Percentiles rank a stretch among this genome's conserved stretches.
These are phyloP conservation scores for Zingel zingel DNA, from an alignment of 2,113 vertebrate species.

Conservation along the genomic window DNA sequence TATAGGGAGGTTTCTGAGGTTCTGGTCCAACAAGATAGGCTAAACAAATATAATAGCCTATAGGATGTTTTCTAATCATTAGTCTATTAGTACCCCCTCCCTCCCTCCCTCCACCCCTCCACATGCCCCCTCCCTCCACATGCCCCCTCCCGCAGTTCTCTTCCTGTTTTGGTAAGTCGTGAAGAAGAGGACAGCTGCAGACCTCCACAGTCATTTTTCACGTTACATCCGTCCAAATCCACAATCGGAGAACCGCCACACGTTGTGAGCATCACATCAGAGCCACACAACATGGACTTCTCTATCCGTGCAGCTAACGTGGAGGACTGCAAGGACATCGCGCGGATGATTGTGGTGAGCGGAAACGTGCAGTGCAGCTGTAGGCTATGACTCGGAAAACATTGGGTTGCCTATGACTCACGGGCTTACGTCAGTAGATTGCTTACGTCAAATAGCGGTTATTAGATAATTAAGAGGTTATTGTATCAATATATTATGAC, in stretches of 20 bases:
- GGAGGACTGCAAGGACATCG: slow-evolving; percentile 85
- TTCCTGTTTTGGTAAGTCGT: neutral
- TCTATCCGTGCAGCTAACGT: slow-evolving; percentile 77
- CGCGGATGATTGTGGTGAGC: slow-evolving; percentile 83
- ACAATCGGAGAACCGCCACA: neutral
- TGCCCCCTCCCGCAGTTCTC: neutral
- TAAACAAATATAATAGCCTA: too few species aligned
- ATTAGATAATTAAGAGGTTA: slow-evolving; percentile 1
- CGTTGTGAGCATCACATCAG: neutral
- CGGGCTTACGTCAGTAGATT: slow-evolving; percentile 3
- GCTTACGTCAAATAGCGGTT: neutral
- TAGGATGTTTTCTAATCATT: too few species aligned
- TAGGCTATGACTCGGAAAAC: neutral
- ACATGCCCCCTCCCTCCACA: too few species aligned
- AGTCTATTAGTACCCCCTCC: too few species aligned
- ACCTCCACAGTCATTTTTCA: neutral
- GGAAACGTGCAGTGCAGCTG: slow-evolving; percentile 15
- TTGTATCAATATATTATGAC: neutral
- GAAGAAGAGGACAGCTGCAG: neutral
- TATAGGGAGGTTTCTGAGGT: neutral
- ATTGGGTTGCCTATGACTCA: neutral
- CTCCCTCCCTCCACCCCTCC: too few species aligned
- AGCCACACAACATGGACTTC: slow-evolving; percentile 73
- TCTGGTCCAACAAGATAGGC: too few species aligned
- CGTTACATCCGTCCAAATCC: neutral